Evolutionary conservation across 2,113 vertebrate species (phyloP).

Genomic region (Jaculus jaculus): DNA sequence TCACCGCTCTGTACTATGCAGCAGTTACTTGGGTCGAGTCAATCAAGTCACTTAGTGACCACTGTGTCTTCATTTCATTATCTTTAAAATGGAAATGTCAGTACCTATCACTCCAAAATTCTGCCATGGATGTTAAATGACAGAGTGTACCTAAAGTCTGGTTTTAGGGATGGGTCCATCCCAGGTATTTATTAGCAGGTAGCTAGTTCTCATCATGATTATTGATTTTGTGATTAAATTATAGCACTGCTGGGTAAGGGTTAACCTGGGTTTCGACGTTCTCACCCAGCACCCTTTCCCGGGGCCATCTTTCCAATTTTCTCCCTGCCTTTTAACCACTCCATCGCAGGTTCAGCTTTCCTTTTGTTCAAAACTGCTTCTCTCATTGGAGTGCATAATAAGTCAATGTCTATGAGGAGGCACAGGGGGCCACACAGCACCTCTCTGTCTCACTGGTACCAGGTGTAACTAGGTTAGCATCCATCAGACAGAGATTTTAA

Average conservation of each 20-base stretch:
- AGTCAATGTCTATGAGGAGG: slow-evolving; percentile 9
- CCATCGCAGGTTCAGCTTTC: slow-evolving; percentile 25
- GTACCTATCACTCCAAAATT: neutral
- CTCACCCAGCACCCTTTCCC: neutral
- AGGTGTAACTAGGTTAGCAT: neutral
- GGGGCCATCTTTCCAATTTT: neutral
- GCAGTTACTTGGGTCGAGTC: neutral
- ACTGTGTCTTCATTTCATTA: neutral
- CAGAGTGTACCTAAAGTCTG: neutral
- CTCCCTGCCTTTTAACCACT: neutral
- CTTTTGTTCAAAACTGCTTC: neutral
- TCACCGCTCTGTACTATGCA: neutral
- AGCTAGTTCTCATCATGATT: neutral
- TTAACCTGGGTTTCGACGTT: neutral
- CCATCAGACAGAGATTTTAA: slow-evolving; percentile 55
- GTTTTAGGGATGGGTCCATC: neutral
- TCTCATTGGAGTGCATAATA: neutral
- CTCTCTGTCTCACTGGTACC: slow-evolving; percentile 35
- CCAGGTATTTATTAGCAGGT: neutral
- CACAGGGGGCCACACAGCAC: neutral
- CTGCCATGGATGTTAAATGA: neutral
- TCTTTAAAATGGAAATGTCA: neutral
- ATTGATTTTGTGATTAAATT: neutral
- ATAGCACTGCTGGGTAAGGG: neutral
- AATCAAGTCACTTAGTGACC: neutral